phyloP scores from a whole-genome alignment of 2,888 invertebrate species.

The Drosophila nr. perissopoda region DNA sequence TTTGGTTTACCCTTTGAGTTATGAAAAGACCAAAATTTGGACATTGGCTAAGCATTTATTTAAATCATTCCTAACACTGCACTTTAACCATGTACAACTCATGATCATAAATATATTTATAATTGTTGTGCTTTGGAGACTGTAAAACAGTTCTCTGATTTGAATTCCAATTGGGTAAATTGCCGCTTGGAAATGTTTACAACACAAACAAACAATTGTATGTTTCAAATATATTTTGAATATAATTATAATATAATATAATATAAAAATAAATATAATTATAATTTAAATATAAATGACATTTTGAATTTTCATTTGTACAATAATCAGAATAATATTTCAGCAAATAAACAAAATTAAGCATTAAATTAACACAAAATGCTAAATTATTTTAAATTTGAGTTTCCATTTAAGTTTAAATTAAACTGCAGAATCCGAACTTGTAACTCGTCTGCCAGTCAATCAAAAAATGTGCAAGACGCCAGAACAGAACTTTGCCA shows the following conservation, averaged over 20 bases:
- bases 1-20: constrained; percentile 38
- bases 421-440: constrained; percentile 1
- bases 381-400: constrained; percentile 29
- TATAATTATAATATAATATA: not conserved
- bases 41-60: constrained; percentile 2
- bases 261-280: too few species aligned
- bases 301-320: not conserved
- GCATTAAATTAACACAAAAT: not conserved
- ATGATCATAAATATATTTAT: not conserved
- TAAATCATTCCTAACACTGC: constrained; percentile 1
- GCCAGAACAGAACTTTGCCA: constrained; percentile 46
- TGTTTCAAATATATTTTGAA: too few species aligned
- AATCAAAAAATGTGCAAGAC: constrained; percentile 48
- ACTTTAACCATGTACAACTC: not conserved
- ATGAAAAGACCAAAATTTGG: constrained; percentile 8
- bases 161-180: too few species aligned
- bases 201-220: too few species aligned
- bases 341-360: not conserved
- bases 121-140: not conserved
- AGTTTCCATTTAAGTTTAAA: constrained; percentile 3
- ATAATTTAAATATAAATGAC: not conserved
- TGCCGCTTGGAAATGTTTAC: too few species aligned
- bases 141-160: not conserved
- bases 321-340: not conserved
- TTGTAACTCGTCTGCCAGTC: constrained; percentile 34